Conservation (phyloP, 2,113 vertebrate species). For the Elanus axillaris region DNA sequence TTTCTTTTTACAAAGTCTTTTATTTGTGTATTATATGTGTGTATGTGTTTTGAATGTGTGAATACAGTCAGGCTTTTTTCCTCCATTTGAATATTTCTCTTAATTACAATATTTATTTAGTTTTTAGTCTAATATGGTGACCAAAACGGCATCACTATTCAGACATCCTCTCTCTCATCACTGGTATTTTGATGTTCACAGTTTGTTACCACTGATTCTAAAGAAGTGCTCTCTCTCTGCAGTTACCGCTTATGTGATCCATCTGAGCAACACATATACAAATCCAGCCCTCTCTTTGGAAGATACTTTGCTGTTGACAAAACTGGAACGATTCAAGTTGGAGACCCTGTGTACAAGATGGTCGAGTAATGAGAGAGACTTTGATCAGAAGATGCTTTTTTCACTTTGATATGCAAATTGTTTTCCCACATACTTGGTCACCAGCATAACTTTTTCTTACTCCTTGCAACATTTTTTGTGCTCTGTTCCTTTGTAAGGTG, state of each 20-base stretch:
- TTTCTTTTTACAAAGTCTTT: neutral
- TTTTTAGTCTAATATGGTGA: neutral
- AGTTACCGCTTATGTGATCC: slow-evolving; percentile 86
- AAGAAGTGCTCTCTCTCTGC: slow-evolving; percentile 23
- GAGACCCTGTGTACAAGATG: slow-evolving; percentile 85
- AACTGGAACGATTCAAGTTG: slow-evolving; percentile 79
- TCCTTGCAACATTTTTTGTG: neutral
- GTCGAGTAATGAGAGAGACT: neutral
- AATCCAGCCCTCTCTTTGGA: slow-evolving; percentile 82
- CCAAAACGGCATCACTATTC: neutral
- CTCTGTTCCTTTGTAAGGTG: neutral
- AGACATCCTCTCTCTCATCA: neutral
- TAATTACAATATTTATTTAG: neutral
- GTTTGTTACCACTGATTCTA: neutral
- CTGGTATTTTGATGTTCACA: neutral
- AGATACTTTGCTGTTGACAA: slow-evolving; percentile 79
- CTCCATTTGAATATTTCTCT: neutral
- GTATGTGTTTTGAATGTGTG: no score
- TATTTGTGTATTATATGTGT: neutral
- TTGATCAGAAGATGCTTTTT: neutral
- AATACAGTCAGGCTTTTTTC: neutral
- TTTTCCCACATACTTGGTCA: neutral
- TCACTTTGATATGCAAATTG: neutral
- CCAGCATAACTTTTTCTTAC: neutral
- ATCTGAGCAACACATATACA: slow-evolving; percentile 75